Conservation (phyloP, 2,797 vertebrate species). For the Sphenopsis melanotis region DNA sequence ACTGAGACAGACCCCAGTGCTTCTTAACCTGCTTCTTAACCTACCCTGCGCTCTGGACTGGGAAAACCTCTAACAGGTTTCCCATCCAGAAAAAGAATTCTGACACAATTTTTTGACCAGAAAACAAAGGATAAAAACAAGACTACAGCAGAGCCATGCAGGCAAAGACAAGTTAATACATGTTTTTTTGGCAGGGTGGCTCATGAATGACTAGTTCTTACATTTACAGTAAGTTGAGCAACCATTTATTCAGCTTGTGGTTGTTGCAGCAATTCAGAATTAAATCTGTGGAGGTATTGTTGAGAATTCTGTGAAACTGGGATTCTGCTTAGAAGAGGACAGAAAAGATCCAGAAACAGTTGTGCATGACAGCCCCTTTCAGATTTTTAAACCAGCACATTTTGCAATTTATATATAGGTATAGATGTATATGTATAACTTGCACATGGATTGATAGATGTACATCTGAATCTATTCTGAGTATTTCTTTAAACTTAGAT, state of each 20-base stretch:
- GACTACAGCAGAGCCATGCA: neutral
- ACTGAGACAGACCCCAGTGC: neutral
- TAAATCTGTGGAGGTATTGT: neutral
- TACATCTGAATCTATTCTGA: neutral
- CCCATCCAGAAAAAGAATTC: neutral
- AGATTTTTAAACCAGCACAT: neutral
- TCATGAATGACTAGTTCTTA: neutral
- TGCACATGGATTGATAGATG: neutral
- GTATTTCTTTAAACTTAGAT: neutral
- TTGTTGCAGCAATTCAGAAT: neutral
- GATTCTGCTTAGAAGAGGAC: neutral
- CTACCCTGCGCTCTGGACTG: neutral
- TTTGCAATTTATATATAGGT: neutral
- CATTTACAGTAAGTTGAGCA: neutral
- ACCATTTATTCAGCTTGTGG: neutral
- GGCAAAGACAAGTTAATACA: neutral
- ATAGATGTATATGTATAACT: neutral
- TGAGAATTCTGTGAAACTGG: neutral
- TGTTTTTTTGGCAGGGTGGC: neutral
- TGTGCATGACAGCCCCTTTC: neutral
- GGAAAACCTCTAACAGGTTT: neutral
- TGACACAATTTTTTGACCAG: neutral
- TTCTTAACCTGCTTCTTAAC: neutral
- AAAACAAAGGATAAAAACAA: neutral
- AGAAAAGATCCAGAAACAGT: neutral